Conservation (phyloP, 2,888 invertebrate species). For the Odontocolon sp. region DNA sequence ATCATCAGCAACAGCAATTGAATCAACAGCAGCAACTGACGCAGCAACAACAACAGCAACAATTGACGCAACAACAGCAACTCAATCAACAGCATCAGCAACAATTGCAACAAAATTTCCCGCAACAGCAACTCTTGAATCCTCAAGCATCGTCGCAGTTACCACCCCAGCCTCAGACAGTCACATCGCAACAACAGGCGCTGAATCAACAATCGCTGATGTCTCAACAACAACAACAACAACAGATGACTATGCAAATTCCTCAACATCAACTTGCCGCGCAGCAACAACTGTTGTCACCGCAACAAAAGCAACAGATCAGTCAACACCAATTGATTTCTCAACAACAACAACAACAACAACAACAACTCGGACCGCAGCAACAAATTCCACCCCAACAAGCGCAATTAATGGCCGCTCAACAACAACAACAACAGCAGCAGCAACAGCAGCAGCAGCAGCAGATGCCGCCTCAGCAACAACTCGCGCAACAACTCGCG, state of each 20-base stretch:
- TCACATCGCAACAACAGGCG: slow-evolving; percentile 65
- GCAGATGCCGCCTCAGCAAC: slow-evolving; percentile 80
- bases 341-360: slow-evolving; percentile 73
- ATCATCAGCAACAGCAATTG: slow-evolving; percentile 66
- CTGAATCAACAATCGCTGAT: slow-evolving; percentile 62
- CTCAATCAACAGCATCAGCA: slow-evolving; percentile 56
- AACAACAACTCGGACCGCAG: slow-evolving; percentile 81
- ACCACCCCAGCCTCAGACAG: slow-evolving; percentile 62
- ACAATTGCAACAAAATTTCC: slow-evolving; percentile 64
- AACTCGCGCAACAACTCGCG: slow-evolving; percentile 71
- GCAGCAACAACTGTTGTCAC: slow-evolving; percentile 63
- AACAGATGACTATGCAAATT: slow-evolving; percentile 58
- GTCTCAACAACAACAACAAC: slow-evolving; percentile 62
- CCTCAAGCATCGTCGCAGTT: slow-evolving; percentile 62
- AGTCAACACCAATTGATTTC: slow-evolving; percentile 66
- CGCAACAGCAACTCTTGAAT: slow-evolving; percentile 68
- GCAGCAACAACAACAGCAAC: slow-evolving; percentile 74
- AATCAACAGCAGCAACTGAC: slow-evolving; percentile 64
- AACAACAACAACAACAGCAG: slow-evolving; percentile 80
- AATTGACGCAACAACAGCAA: slow-evolving; percentile 78
- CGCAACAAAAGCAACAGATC: slow-evolving; percentile 67
- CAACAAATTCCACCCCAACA: slow-evolving; percentile 82
- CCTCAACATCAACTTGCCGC: slow-evolving; percentile 58
- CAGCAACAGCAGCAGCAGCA: slow-evolving; percentile 62
- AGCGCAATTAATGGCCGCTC: slow-evolving; percentile 85